Evolutionary conservation across 2,113 vertebrate species (phyloP).

Genomic region (Trematomus loennbergii): DNA sequence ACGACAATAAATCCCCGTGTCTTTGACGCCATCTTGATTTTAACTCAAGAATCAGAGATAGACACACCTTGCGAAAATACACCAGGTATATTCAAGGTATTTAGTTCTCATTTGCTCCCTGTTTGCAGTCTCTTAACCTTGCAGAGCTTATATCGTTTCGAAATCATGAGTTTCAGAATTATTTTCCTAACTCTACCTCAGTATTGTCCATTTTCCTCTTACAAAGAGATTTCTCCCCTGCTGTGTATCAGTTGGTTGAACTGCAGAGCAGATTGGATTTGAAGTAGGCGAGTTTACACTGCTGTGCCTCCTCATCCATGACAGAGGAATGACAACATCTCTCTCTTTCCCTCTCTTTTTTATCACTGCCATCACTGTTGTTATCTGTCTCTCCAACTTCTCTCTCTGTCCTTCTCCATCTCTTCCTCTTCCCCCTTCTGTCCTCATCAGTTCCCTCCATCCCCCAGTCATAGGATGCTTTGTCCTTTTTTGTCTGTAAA

Average conservation of each 20-base stretch:
- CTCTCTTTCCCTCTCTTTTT: constrained; percentile 17
- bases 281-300: constrained; percentile 39
- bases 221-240: neutral
- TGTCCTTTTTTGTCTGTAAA: neutral
- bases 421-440: constrained; percentile 10
- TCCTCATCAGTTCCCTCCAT: constrained; percentile 12
- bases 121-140: neutral
- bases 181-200: neutral
- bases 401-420: neutral
- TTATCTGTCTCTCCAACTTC: neutral
- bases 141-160: neutral
- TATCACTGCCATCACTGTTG: neutral
- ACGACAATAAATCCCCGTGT: too few relatives aligned
- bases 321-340: constrained; percentile 48
- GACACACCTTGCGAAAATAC: too few relatives aligned
- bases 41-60: too few relatives aligned
- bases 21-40: too few relatives aligned
- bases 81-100: neutral
- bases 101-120: neutral
- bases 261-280: constrained; percentile 45
- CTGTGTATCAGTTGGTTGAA: constrained; percentile 28
- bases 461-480: neutral
- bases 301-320: constrained; percentile 50
- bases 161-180: neutral
- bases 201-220: neutral